These are phyloP conservation scores for Hemistola chrysoprasaria DNA, from an alignment of 2,888 invertebrate species.

Conservation along the genomic window DNA sequence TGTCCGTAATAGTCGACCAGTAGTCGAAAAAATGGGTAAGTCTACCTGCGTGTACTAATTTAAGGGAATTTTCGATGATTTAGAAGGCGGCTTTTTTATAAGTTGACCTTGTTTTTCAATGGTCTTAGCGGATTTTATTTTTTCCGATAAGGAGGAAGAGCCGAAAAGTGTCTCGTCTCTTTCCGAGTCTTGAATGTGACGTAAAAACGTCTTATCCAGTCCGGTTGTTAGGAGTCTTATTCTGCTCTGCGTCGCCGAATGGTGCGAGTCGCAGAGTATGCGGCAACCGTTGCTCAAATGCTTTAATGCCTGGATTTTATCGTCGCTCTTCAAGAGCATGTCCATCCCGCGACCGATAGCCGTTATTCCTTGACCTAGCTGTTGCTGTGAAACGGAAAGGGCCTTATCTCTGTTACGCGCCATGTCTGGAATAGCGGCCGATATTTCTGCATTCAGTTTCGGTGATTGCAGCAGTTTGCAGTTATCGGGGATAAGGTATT, in stretches of 20 bases:
- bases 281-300: conserved; percentile 6
- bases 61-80: too few relatives aligned
- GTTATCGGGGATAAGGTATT: conserved; percentile 6
- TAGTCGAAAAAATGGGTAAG: conserved; percentile 15
- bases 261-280: not conserved
- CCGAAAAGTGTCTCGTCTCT: conserved; percentile 18
- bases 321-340: conserved; percentile 2
- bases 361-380: conserved; percentile 3
- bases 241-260: not conserved
- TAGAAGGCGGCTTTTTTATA: conserved; percentile 15
- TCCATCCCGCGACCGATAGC: conserved; percentile 7
- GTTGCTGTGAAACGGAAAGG: not conserved
- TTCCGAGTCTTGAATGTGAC: conserved; percentile 13
- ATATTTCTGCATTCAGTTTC: conserved; percentile 3
- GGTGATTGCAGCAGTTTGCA: conserved; percentile 6
- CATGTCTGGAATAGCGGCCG: conserved; percentile 4
- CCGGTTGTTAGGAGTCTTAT: conserved; percentile 1
- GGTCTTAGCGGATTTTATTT: conserved; percentile 18
- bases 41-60: conserved; percentile 28
- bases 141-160: conserved; percentile 6
- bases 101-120: conserved; percentile 17
- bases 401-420: conserved; percentile 4
- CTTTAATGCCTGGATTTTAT: conserved; percentile 1
- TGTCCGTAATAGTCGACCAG: conserved; percentile 14
- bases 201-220: conserved; percentile 15